These are phyloP conservation scores for Halcyon malimbica DNA, from an alignment of 2,113 vertebrate species.

Conservation along the genomic window DNA sequence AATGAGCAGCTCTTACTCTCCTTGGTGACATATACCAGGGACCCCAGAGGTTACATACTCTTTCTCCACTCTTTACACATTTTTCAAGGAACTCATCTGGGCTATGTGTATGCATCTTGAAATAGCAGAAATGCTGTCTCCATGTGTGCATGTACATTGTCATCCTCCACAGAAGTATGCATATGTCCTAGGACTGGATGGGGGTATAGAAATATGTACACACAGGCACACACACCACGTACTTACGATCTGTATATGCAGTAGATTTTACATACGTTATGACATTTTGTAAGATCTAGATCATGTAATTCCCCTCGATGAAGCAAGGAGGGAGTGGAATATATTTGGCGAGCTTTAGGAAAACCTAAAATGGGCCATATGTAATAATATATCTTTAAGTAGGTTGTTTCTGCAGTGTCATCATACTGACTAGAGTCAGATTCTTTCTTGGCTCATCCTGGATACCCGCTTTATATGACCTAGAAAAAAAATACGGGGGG, in stretches of 20 bases:
- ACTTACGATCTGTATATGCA: not conserved
- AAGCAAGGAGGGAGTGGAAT: conserved; percentile 48
- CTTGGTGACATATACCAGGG: not conserved
- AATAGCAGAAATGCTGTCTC: not conserved
- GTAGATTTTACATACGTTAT: not conserved
- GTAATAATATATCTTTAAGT: conserved; percentile 79
- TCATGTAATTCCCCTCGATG: conserved; percentile 50
- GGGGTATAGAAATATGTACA: not conserved
- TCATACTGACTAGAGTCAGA: conserved; percentile 78
- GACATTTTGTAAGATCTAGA: not conserved
- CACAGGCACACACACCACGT: not conserved
- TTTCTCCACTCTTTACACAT: not conserved
- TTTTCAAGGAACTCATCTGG: not conserved
- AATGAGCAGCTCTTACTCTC: not conserved
- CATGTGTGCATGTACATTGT: not conserved
- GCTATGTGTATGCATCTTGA: not conserved
- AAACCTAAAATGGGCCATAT: conserved; percentile 62
- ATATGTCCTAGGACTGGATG: not conserved
- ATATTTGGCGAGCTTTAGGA: conserved; percentile 67
- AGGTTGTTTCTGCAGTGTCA: conserved; percentile 78
- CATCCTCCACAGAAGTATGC: not conserved
- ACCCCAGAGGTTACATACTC: not conserved
- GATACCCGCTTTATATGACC: conserved; percentile 74
- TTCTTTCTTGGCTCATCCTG: conserved; percentile 78
- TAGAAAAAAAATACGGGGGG: conserved; percentile 73